These are phyloP conservation scores for Myocastor coypus DNA, from an alignment of 2,113 vertebrate genomes.

Conservation along the genomic window DNA sequence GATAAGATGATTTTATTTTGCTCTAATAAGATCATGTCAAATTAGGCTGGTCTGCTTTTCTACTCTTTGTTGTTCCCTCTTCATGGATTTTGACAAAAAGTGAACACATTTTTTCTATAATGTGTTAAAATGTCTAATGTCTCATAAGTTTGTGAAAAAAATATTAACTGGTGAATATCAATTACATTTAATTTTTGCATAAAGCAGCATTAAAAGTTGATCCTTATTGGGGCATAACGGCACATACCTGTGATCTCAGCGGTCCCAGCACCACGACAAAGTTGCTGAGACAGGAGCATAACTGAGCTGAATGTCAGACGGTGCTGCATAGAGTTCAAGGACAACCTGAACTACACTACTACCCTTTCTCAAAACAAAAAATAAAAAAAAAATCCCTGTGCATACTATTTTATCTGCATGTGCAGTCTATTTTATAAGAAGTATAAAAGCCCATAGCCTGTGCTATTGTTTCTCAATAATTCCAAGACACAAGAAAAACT, in stretches of 20 bases:
- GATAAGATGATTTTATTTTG: not conserved
- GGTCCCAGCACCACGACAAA: not conserved
- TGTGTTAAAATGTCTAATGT: not conserved
- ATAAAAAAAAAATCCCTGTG: not conserved
- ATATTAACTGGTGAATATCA: slow-evolving; percentile 15
- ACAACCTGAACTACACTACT: not conserved
- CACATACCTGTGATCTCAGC: not conserved
- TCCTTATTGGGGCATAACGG: not conserved
- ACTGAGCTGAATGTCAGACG: not conserved
- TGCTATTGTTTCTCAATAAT: not conserved
- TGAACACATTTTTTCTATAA: not conserved
- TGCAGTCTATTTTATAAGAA: not conserved
- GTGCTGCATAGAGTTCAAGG: no score
- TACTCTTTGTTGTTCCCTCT: slow-evolving; percentile 14
- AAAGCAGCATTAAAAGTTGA: not conserved
- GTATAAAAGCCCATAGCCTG: not conserved
- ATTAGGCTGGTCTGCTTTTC: slow-evolving; percentile 43
- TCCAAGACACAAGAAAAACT: not conserved
- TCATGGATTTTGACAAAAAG: slow-evolving; percentile 34
- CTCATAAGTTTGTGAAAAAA: slow-evolving; percentile 50
- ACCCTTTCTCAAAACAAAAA: not conserved
- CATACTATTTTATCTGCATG: not conserved
- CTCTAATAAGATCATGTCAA: not conserved
- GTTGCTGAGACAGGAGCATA: not conserved
- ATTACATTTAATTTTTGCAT: slow-evolving; percentile 5